Percentiles rank a stretch among this genome's conserved stretches.
These are phyloP conservation scores for Brachyptera risi DNA, from an alignment of 2,888 invertebrate species.

Conservation along the genomic window DNA sequence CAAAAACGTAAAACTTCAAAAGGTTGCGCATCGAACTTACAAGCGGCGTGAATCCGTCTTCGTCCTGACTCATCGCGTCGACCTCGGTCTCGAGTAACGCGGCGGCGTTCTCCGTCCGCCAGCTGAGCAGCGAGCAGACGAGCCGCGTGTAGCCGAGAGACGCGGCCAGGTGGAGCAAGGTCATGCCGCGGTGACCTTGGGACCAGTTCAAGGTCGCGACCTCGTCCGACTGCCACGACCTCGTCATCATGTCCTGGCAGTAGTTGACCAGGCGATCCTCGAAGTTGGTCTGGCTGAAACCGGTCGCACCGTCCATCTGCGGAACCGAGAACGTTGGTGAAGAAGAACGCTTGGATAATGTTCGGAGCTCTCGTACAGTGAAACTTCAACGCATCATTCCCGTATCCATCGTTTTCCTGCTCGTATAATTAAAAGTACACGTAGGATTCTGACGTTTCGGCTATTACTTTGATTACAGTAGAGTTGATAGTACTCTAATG, in stretches of 20 bases:
- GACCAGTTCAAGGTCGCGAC: constrained; percentile 57
- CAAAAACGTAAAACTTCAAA: neutral
- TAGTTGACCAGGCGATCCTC: constrained; percentile 83
- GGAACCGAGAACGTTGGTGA: constrained; percentile 33
- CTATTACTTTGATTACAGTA: no score
- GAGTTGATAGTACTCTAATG: no score
- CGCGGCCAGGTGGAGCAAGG: constrained; percentile 85
- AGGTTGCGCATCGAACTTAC: constrained; percentile 49
- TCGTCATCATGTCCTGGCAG: constrained; percentile 69
- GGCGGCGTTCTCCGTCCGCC: constrained; percentile 86
- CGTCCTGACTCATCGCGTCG: constrained; percentile 84
- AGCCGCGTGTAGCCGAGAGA: constrained; percentile 80
- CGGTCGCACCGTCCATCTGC: constrained; percentile 38
- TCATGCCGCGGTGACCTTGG: constrained; percentile 61
- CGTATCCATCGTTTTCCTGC: no score
- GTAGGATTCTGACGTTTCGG: no score
- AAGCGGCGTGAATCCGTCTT: constrained; percentile 86
- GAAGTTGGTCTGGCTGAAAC: constrained; percentile 52
- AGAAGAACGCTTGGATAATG: no score
- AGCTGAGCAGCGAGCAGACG: constrained; percentile 77
- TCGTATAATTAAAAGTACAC: no score
- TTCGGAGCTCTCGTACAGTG: no score
- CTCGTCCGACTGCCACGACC: constrained; percentile 56
- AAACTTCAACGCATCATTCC: no score
- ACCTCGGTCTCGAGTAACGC: constrained; percentile 85